Evolutionary conservation across 2,797 vertebrate genomes (phyloP).

Genomic region (Eulemur rubriventer): DNA sequence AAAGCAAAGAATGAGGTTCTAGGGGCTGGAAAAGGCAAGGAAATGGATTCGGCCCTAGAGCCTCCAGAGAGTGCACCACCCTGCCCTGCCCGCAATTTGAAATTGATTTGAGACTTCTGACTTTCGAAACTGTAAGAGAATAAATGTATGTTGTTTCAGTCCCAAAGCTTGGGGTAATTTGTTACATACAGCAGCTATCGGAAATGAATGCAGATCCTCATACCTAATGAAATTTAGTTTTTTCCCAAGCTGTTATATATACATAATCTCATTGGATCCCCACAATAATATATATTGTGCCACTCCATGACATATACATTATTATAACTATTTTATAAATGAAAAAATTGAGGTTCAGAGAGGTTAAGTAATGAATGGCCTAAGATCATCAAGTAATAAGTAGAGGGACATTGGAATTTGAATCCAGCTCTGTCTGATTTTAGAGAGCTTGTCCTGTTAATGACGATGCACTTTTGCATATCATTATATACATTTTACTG

Average conservation of each 20-base stretch:
- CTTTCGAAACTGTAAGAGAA: neutral
- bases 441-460: neutral
- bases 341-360: neutral
- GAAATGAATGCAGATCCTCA: neutral
- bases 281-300: neutral
- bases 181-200: neutral
- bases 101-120: neutral
- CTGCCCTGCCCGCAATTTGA: neutral
- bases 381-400: neutral
- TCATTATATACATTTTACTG: neutral
- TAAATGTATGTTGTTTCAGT: neutral
- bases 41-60: neutral
- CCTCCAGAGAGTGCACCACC: neutral
- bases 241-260: neutral
- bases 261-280: neutral
- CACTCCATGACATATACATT: neutral
- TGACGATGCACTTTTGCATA: neutral
- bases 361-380: neutral
- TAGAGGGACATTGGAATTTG: neutral
- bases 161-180: neutral
- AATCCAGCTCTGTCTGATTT: neutral
- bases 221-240: neutral
- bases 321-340: neutral
- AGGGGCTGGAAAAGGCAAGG: neutral
- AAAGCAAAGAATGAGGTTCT: neutral